phyloP scores from a whole-genome alignment of 2,888 invertebrate species.

The Ephialtes manifestator region DNA sequence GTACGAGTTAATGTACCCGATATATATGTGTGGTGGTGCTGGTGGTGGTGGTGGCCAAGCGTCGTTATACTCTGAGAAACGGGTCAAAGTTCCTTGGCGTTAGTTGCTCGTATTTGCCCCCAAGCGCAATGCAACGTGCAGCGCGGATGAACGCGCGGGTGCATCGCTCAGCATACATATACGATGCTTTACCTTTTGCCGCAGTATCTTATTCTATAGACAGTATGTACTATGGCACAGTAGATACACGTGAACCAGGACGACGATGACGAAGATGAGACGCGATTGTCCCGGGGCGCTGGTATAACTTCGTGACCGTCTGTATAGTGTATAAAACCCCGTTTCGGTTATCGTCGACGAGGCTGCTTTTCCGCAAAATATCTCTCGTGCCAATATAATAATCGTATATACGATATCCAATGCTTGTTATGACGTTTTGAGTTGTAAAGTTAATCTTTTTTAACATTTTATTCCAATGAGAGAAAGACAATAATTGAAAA shows the following conservation, averaged over 20 bases:
- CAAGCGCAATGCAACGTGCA: slow-evolving; percentile 55
- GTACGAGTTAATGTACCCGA: no score
- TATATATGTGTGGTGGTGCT: slow-evolving; percentile 27
- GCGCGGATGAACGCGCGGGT: slow-evolving; percentile 65
- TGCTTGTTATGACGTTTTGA: slow-evolving; percentile 40
- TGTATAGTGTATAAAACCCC: slow-evolving; percentile 32
- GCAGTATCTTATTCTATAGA: slow-evolving; percentile 39
- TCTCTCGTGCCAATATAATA: slow-evolving; percentile 45
- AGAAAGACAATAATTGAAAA: slow-evolving; percentile 58
- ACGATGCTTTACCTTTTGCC: slow-evolving; percentile 55
- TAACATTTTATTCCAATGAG: slow-evolving; percentile 49
- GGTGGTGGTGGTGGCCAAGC: slow-evolving; percentile 48
- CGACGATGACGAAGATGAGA: slow-evolving; percentile 70
- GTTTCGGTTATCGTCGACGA: slow-evolving; percentile 42
- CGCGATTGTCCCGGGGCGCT: slow-evolving; percentile 69
- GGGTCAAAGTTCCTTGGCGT: slow-evolving; percentile 67
- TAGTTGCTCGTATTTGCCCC: slow-evolving; percentile 53
- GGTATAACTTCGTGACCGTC: slow-evolving; percentile 59
- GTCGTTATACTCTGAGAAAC: slow-evolving; percentile 62
- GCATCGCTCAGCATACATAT: slow-evolving; percentile 65
- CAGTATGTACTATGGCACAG: slow-evolving; percentile 18
- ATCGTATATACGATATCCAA: slow-evolving; percentile 37
- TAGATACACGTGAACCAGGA: slow-evolving; percentile 59
- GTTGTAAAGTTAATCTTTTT: slow-evolving; percentile 56
- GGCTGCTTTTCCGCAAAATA: slow-evolving; percentile 17